phyloP scores from a whole-genome alignment of 2,797 vertebrate genomes.

The Danionella dracula region DNA sequence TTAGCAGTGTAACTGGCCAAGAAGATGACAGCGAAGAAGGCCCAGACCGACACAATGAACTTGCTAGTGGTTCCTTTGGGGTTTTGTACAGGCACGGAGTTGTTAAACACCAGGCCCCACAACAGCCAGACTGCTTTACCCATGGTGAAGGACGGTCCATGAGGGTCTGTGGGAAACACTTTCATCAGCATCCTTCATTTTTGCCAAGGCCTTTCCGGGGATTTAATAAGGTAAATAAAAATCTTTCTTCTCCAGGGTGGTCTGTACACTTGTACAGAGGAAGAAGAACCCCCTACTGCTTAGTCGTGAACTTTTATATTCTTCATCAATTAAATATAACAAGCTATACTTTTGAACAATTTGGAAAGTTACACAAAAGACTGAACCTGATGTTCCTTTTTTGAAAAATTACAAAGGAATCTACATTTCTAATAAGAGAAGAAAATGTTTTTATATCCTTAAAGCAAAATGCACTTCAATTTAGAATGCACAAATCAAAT shows the following conservation, averaged over 20 bases:
- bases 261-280: slow-evolving; percentile 13
- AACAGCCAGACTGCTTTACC: slow-evolving; percentile 97
- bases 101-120: slow-evolving; percentile 98
- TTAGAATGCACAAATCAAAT: slow-evolving; percentile 7
- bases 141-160: slow-evolving; percentile 94
- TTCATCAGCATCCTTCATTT: background rate
- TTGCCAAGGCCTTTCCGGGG: background rate
- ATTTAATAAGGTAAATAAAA: slow-evolving; percentile 22
- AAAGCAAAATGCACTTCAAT: too few species aligned
- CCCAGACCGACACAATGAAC: slow-evolving; percentile 98
- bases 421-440: slow-evolving; percentile 1
- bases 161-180: slow-evolving; percentile 73
- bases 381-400: too few species aligned
- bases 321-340: background rate
- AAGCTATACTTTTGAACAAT: background rate
- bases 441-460: background rate
- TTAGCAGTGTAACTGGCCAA: slow-evolving; percentile 98
- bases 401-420: slow-evolving; percentile 4
- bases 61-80: slow-evolving; percentile 96
- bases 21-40: slow-evolving; percentile 98
- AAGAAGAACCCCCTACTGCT: slow-evolving; percentile 10
- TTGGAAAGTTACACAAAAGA: background rate
- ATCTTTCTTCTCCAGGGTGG: slow-evolving; percentile 11
- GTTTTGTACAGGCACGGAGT: slow-evolving; percentile 96
- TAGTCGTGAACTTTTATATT: background rate